These are phyloP conservation scores for Coracopsis vasa DNA, from an alignment of 2,113 vertebrate species.

Conservation along the genomic window DNA sequence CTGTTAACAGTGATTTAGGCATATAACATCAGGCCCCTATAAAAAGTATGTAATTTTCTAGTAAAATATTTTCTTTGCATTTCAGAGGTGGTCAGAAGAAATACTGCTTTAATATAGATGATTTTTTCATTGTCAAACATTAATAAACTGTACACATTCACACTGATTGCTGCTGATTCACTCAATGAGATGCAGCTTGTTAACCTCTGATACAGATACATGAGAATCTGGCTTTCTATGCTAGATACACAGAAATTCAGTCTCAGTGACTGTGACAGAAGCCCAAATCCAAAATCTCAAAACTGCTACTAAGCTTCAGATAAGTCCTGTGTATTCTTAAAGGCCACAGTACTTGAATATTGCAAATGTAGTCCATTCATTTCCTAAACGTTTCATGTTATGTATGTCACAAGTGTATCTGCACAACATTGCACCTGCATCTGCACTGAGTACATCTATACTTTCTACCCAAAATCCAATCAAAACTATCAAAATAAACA, in stretches of 20 bases:
- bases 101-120: not conserved
- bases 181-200: not conserved
- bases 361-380: not conserved
- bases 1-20: not conserved
- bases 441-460: not conserved
- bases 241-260: not conserved
- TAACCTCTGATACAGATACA: not conserved
- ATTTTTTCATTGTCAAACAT: not conserved
- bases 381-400: not conserved
- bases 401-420: not conserved
- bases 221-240: not conserved
- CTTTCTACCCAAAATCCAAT: not conserved
- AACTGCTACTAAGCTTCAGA: not conserved
- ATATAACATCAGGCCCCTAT: not conserved
- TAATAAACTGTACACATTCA: not conserved
- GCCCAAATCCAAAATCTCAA: not conserved
- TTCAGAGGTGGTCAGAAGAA: not conserved
- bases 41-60: not conserved
- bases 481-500: not conserved
- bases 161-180: not conserved
- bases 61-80: not conserved
- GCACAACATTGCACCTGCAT: not conserved
- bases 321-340: not conserved
- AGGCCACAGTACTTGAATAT: not conserved
- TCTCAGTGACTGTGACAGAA: not conserved